Evolutionary conservation across 2,113 vertebrate species (phyloP).

Genomic region (Clupea harengus): DNA sequence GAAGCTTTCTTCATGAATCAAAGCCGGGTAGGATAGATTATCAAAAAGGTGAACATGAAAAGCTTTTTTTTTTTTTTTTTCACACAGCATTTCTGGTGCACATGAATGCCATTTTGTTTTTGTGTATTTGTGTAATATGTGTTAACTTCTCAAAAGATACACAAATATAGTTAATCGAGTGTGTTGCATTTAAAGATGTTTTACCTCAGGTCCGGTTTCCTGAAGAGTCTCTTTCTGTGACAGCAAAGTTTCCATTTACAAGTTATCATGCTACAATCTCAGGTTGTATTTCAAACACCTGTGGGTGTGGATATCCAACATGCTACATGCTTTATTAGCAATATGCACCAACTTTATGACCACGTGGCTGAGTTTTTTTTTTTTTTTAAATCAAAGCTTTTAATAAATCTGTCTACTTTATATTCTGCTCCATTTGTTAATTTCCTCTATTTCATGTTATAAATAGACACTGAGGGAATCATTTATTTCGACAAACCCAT

Average conservation of each 20-base stretch:
- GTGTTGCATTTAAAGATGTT: too few relatives aligned
- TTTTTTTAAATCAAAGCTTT: neutral
- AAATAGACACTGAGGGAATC: neutral
- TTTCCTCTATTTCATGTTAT: neutral
- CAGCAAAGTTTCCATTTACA: too few relatives aligned
- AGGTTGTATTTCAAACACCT: neutral
- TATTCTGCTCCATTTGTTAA: neutral
- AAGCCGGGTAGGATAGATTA: slow-evolving; percentile 35
- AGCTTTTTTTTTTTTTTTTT: neutral
- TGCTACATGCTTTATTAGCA: neutral
- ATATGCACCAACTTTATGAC: neutral
- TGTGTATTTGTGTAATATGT: neutral
- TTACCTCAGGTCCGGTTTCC: too few relatives aligned
- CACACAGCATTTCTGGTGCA: neutral
- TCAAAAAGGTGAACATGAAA: slow-evolving; percentile 41
- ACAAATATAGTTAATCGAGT: neutral
- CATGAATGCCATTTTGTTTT: neutral
- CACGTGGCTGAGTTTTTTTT: neutral
- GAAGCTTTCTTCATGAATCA: slow-evolving; percentile 35
- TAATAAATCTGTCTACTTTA: neutral
- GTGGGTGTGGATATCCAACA: neutral
- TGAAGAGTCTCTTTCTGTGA: too few relatives aligned
- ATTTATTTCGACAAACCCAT: neutral
- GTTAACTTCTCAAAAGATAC: neutral
- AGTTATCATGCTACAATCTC: neutral